Evolutionary conservation across 2,113 vertebrate genomes (phyloP).

Genomic region (Glareola pratincola): DNA sequence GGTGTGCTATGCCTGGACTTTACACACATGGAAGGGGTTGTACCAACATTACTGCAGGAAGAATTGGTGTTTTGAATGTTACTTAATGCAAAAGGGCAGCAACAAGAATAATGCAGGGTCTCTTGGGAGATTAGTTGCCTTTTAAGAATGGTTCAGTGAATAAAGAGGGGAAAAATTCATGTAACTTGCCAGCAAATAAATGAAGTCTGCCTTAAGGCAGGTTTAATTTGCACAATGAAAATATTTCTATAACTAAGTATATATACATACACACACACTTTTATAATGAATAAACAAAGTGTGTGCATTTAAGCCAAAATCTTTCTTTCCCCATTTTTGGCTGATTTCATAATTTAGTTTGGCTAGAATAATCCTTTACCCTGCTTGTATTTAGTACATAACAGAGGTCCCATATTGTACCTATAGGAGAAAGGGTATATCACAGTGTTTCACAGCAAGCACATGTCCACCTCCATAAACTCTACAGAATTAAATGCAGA

Average conservation of each 20-base stretch:
- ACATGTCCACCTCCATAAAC: not conserved
- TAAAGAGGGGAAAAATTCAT: constrained; percentile 17
- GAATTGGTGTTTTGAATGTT: not conserved
- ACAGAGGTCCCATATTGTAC: not conserved
- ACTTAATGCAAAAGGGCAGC: not conserved
- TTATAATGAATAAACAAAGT: constrained; percentile 3
- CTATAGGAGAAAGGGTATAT: not conserved
- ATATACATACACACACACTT: not conserved
- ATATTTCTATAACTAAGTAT: not conserved
- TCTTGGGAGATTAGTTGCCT: not conserved
- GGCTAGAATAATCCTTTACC: not conserved
- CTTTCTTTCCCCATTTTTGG: not conserved
- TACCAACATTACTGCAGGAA: not conserved
- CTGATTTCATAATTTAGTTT: constrained; percentile 3
- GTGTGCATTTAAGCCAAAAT: not conserved
- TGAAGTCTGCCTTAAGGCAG: not conserved
- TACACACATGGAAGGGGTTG: not conserved
- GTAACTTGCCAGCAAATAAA: constrained; percentile 36
- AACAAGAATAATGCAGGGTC: not conserved
- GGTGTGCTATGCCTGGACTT: not conserved
- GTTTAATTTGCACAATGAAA: constrained; percentile 47
- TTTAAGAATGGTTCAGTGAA: constrained; percentile 15
- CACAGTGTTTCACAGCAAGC: not conserved
- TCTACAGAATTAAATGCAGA: constrained; percentile 1
- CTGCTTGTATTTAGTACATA: not conserved